Conservation (phyloP, 35 echinoderm and acorn worm species). For the Diadema setosum region DNA sequence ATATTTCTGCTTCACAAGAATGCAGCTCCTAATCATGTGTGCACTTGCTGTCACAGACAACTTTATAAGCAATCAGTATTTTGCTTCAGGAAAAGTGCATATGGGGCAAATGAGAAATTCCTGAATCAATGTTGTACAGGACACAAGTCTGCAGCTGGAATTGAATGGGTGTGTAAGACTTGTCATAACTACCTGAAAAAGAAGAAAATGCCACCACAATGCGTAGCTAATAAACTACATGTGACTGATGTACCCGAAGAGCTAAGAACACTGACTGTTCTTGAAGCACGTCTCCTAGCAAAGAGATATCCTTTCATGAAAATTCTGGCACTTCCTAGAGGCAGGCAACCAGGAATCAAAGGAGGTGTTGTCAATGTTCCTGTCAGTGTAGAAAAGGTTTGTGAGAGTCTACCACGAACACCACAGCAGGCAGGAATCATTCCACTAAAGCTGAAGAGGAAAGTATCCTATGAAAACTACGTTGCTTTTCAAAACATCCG, state of each 20-base stretch:
- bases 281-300: not conserved
- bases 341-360: constrained; percentile 9
- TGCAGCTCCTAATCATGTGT: not conserved
- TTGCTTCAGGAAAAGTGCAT: not conserved
- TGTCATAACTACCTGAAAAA: not conserved
- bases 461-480: constrained; percentile 18
- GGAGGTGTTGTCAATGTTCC: constrained; percentile 42
- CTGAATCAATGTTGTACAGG: not conserved
- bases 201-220: not conserved
- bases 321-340: constrained; percentile 32
- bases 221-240: not conserved
- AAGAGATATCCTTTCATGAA: constrained; percentile 47
- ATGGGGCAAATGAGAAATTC: not conserved
- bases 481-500: constrained; percentile 10
- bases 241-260: not conserved
- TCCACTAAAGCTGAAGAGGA: constrained; percentile 47
- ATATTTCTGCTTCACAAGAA: not conserved
- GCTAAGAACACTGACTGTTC: not conserved
- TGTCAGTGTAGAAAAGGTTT: not conserved
- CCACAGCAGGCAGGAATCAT: constrained; percentile 15
- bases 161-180: constrained; percentile 15
- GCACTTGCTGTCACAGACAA: constrained; percentile 24
- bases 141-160: not conserved
- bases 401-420: not conserved
- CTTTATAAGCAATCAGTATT: constrained; percentile 14